Percentiles rank a stretch among this genome's conserved stretches.
Evolutionary conservation across 2,888 invertebrate genomes (phyloP).

Genomic region (Acrocyrtus sp.): DNA sequence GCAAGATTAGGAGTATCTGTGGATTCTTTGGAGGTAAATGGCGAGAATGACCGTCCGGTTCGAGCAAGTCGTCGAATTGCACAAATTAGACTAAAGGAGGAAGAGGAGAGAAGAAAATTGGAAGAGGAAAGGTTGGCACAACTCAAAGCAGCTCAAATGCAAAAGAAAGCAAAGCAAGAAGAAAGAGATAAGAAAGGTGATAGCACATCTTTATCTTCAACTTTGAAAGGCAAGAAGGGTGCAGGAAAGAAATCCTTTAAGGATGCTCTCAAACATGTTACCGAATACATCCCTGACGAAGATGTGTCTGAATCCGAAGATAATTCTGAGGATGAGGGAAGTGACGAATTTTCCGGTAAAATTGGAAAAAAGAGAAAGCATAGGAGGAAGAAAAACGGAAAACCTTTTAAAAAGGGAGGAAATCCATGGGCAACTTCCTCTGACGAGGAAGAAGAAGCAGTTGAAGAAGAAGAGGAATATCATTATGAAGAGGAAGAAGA

Average conservation of each 20-base stretch:
- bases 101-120: constrained; percentile 78
- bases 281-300: constrained; percentile 56
- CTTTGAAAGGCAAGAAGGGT: constrained; percentile 13
- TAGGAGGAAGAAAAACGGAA: constrained; percentile 47
- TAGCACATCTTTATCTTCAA: too few species aligned
- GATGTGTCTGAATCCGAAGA: constrained; percentile 53
- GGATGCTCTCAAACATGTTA: too few species aligned
- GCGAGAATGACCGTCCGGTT: constrained; percentile 70
- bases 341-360: constrained; percentile 62
- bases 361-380: constrained; percentile 32
- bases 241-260: constrained; percentile 18
- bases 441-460: constrained; percentile 67
- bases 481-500: constrained; percentile 69
- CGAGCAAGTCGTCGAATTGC: constrained; percentile 87
- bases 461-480: constrained; percentile 67
- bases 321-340: constrained; percentile 67
- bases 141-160: constrained; percentile 71
- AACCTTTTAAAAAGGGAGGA: constrained; percentile 39
- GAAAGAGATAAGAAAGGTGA: constrained; percentile 53
- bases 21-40: constrained; percentile 62
- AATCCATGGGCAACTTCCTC: constrained; percentile 57
- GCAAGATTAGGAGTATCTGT: constrained; percentile 61
- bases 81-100: constrained; percentile 86
- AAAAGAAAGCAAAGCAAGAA: constrained; percentile 60
- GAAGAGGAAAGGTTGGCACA: constrained; percentile 80